Base-by-base conservation (phyloP, 2,888 invertebrate species). In the Germaria angustata region DNA sequence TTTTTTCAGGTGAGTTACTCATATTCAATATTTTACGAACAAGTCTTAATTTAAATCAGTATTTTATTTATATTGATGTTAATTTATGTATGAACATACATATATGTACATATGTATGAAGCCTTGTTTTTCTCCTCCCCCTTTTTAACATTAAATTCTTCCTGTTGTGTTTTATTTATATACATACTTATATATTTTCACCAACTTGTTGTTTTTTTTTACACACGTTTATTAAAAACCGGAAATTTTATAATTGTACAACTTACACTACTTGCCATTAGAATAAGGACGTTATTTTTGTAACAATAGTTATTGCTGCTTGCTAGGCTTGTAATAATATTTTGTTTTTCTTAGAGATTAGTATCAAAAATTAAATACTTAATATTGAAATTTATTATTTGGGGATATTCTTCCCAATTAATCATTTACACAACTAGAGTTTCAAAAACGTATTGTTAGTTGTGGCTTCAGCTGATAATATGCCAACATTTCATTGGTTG, bases 1-100 rank as follows among this genome's bases (percentile, higher is more conserved):
- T 63, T 51, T 24, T 61, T 68, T 59, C 79, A 82, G 82, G 82
- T 82, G 66, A 82, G 82, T 82, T 75, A 11, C 8, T 24, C 20
- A 32, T 7, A 59, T 22, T 44, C 28, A 68, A 39, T 3, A 36
- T 46, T 66, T 44, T 49, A 41, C 13, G 65, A 57, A 57, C 9
- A 57, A 66, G 61, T 53, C 32, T 41, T 28, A 65, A 28, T 66
- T 34, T 32, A 66, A 22, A n/a, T 39, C 22, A 13, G 6, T 28
- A 28, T 28, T 13, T 75, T 53, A 49, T 75, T 68, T 71, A 61
- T 36, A 28, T 77, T 77, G 32, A 20, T 73, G 41, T 63, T 57
- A 49, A 57, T 66, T 65, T 81, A 59, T 81, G 71, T 76, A 71
- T n/a, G n/a, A n/a, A n/a, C n/a, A n/a, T n/a, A n/a, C n/a, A n/a